These are phyloP conservation scores for Corythaixoides concolor DNA, from an alignment of 2,113 vertebrate species.

Conservation along the genomic window DNA sequence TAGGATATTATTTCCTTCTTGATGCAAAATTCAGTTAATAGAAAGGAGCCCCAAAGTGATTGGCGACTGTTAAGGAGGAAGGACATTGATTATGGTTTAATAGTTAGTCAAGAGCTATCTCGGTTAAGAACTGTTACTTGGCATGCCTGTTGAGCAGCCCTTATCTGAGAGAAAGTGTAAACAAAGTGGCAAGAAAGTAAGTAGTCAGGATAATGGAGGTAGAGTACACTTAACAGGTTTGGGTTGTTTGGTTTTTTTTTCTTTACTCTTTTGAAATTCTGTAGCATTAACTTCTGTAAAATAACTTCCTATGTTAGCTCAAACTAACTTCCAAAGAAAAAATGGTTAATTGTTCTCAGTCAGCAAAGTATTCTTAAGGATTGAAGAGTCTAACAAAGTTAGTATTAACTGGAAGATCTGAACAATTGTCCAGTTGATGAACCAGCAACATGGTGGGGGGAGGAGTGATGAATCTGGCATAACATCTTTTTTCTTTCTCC, in stretches of 20 bases:
- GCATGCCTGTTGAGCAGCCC: neutral
- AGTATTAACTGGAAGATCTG: neutral
- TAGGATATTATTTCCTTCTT: neutral
- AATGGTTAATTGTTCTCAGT: neutral
- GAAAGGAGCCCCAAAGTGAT: neutral
- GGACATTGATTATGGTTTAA: neutral
- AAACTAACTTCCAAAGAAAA: neutral
- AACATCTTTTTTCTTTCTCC: neutral
- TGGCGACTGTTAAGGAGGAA: neutral
- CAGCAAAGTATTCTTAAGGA: neutral
- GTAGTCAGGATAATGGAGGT: neutral
- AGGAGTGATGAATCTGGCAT: neutral
- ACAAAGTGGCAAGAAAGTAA: conserved; percentile 9
- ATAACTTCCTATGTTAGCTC: neutral
- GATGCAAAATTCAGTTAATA: neutral
- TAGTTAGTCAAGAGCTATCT: conserved; percentile 16
- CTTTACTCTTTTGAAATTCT: neutral
- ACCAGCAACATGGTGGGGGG: neutral
- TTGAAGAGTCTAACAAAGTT: neutral
- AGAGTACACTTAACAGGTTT: neutral
- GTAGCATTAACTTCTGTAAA: neutral
- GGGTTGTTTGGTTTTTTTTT: neutral
- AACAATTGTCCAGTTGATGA: neutral
- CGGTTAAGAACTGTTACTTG: neutral
- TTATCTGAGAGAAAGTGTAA: conserved; percentile 44